These are phyloP conservation scores for Channa argus DNA, from an alignment of 2,113 vertebrate species.

Conservation along the genomic window DNA sequence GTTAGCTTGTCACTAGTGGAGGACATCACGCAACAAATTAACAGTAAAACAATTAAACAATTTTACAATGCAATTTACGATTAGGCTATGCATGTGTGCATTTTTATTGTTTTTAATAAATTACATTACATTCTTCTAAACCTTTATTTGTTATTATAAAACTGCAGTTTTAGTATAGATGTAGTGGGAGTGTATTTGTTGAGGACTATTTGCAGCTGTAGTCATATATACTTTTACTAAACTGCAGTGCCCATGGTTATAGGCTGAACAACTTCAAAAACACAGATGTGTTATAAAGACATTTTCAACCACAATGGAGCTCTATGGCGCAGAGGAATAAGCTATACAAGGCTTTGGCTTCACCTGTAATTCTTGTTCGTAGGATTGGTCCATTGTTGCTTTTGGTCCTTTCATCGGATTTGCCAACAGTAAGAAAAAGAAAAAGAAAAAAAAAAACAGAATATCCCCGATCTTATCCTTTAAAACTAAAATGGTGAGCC, in stretches of 20 bases:
- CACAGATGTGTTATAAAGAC: no score
- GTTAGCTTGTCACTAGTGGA: background rate
- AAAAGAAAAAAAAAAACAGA: constrained; percentile 5
- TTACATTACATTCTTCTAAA: no score
- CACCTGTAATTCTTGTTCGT: background rate
- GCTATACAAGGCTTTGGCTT: constrained; percentile 1
- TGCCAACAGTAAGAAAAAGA: constrained; percentile 12
- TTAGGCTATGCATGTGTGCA: no score
- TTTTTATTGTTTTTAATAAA: no score
- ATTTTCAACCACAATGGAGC: background rate
- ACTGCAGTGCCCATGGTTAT: background rate
- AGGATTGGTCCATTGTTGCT: constrained; percentile 6
- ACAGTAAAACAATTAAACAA: background rate
- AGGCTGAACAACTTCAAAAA: no score
- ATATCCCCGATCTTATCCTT: background rate
- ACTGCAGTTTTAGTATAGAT: background rate
- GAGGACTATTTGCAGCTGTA: background rate
- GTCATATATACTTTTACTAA: background rate
- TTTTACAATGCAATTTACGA: background rate
- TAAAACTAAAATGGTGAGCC: constrained; percentile 14
- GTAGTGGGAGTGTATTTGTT: background rate
- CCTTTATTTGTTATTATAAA: no score
- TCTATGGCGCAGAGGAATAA: background rate
- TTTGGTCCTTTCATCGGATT: constrained; percentile 20
- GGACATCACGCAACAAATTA: background rate